These are phyloP conservation scores for Eristalis intricaria DNA, from an alignment of 2,888 invertebrate genomes.

Conservation along the genomic window DNA sequence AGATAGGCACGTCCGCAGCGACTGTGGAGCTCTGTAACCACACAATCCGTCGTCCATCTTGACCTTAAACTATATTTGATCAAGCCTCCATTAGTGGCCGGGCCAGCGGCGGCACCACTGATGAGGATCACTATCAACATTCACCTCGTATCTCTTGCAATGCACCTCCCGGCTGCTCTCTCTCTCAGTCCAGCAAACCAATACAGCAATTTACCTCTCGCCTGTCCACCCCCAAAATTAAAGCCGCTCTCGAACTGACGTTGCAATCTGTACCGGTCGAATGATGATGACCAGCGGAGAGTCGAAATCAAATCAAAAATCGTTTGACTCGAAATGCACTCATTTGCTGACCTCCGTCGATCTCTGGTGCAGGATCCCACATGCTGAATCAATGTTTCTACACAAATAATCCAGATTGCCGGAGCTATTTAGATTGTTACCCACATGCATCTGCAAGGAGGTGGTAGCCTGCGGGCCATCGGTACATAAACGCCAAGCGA, in stretches of 20 bases:
- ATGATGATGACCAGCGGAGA: conserved; percentile 45
- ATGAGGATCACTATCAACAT: conserved; percentile 19
- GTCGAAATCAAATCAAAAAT: conserved; percentile 69
- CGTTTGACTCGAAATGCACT: conserved; percentile 72
- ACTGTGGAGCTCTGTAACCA: no score
- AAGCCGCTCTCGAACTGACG: neutral
- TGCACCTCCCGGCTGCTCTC: neutral
- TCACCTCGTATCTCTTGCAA: conserved; percentile 12
- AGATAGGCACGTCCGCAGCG: no score
- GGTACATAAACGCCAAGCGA: conserved; percentile 48
- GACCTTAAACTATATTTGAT: conserved; percentile 24
- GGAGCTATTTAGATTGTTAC: conserved; percentile 52
- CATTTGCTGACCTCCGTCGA: conserved; percentile 71
- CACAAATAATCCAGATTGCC: conserved; percentile 66
- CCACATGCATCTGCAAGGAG: conserved; percentile 33
- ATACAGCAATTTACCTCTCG: conserved; percentile 57
- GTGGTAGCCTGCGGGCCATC: conserved; percentile 59
- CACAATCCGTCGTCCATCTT: no score
- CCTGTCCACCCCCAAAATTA: conserved; percentile 31
- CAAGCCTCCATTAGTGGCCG: neutral
- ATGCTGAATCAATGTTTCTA: conserved; percentile 70
- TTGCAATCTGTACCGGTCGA: neutral
- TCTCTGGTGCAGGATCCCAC: conserved; percentile 65
- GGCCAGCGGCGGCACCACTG: no score
- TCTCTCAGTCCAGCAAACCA: conserved; percentile 6